Percentiles rank a stretch among this genome's conserved stretches.
Evolutionary conservation across 2,888 invertebrate genomes (phyloP).

Genomic region (Invenusta paracnida): DNA sequence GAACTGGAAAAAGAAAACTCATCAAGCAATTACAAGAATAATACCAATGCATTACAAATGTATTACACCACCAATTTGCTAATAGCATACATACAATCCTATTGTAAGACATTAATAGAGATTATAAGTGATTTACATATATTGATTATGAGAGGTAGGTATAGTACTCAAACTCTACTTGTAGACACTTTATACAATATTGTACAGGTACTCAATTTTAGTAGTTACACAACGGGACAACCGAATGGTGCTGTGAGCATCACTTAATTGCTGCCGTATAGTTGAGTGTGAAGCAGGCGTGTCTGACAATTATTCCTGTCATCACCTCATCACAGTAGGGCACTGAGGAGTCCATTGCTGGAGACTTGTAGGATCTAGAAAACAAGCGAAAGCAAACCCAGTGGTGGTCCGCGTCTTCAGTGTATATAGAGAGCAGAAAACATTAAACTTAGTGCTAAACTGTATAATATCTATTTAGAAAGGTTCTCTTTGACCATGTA

Average conservation of each 20-base stretch:
- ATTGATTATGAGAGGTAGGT: too few species aligned
- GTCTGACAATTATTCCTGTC: not conserved
- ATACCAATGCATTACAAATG: constrained; percentile 12
- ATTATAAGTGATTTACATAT: too few species aligned
- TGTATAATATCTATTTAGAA: too few species aligned
- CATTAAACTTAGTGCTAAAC: too few species aligned
- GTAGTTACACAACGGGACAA: not conserved
- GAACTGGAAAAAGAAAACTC: not conserved
- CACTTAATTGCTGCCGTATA: not conserved
- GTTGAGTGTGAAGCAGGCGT: not conserved
- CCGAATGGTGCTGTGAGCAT: not conserved
- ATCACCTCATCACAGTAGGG: not conserved
- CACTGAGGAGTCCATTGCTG: not conserved
- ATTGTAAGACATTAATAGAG: too few species aligned
- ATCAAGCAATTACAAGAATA: constrained; percentile 1
- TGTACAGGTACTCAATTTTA: not conserved
- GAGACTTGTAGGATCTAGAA: not conserved
- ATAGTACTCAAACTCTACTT: too few species aligned
- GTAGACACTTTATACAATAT: too few species aligned
- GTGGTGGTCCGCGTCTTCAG: not conserved
- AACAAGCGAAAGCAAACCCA: not conserved
- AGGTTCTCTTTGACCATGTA: too few species aligned
- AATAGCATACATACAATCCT: too few species aligned
- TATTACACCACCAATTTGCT: not conserved
- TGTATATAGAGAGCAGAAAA: too few species aligned